Evolutionary conservation across 2,797 vertebrate species (phyloP), one percentile per base, ranked within the genome.

Genomic region (Acanthurus tractus): DNA sequence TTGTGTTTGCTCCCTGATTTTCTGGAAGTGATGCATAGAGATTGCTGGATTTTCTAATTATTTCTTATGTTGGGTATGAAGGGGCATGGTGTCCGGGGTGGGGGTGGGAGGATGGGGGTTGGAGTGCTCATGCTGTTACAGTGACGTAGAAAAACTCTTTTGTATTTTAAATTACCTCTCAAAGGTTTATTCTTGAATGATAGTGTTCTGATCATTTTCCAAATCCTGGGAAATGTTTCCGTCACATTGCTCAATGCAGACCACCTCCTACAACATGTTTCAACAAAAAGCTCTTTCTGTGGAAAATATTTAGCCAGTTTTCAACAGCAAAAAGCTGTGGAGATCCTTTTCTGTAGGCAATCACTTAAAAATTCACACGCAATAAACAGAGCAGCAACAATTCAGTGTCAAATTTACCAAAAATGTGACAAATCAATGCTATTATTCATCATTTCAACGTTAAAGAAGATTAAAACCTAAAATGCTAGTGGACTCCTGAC

Each of bases 181-280:
- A 11, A 10, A n/a, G 59, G 58, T 22, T 9, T 63, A 46, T 48
- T 63, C 62, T 23, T 13, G 54, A 36, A 49, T 40, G 66, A 49
- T 1, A 3, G n/a, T 38, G 40, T 14, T 59, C 52, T 55, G 50
- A 10, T 56, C 2, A 4, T 55, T 68, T 57, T 57, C 29, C 22
- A 17, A 50, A 70, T 15, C 20, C 46, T 59, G 54, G n/a, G 29
- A 55, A 63, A 67, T 54, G 50, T 73, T 45, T 63, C 42, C 12
- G 53, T 22, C 53, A 40, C 38, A 40, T 38, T 71, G 48, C 22
- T 44, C 46, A 20, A 48, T 20, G 48, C 17, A 42, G 48, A 34
- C 38, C 3, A 18, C 38, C 46, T 73, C 49, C 25, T 45, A 14
- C n/a, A 56, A 22, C 11, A 70, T 20, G 42, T 50, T 17, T 50